phyloP scores from a whole-genome alignment of 1,140 invertebrate species.

The Achatina immaculata region DNA sequence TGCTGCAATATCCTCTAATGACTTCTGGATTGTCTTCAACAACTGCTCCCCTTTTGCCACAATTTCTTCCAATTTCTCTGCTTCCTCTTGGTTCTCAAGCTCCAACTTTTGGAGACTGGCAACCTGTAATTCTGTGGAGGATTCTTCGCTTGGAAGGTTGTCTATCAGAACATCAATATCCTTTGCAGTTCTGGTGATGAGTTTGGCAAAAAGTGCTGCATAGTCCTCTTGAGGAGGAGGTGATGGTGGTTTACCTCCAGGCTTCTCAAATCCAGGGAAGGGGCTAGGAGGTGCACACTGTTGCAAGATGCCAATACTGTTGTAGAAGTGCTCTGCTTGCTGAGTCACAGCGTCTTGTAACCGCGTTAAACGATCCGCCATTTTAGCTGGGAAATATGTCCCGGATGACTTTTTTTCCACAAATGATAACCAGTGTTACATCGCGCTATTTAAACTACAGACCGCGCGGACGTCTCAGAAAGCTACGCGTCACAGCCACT shows the following conservation, averaged over 20 bases:
- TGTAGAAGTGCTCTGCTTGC: conserved; percentile 99
- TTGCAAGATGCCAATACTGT: conserved; percentile 96
- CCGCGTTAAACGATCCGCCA: conserved; percentile 95
- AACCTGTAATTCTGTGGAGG: conserved; percentile 89
- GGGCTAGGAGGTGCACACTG: conserved; percentile 93
- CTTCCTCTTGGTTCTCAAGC: conserved; percentile 93
- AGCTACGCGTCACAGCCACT: too few species aligned
- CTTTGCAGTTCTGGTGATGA: conserved; percentile 90
- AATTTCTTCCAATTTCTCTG: conserved; percentile 87
- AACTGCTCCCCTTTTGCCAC: conserved; percentile 89
- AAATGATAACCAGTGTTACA: too few species aligned
- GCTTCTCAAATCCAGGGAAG: conserved; percentile 91
- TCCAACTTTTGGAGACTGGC: conserved; percentile 89
- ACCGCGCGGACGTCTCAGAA: too few species aligned
- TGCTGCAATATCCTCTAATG: conserved; percentile 93
- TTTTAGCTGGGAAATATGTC: conserved; percentile 65
- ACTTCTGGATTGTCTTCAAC: conserved; percentile 89
- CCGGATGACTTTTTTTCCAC: too few species aligned
- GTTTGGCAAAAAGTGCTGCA: conserved; percentile 81
- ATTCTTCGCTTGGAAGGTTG: conserved; percentile 95
- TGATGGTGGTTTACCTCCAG: conserved; percentile 87
- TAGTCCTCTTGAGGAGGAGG: conserved; percentile 79
- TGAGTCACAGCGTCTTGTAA: conserved; percentile 94
- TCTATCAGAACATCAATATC: conserved; percentile 98
- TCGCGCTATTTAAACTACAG: too few species aligned